Evolutionary conservation across 2,888 invertebrate genomes (phyloP), one percentile per base, ranked within the genome.

Genomic region (Lomographa bimaculata): DNA sequence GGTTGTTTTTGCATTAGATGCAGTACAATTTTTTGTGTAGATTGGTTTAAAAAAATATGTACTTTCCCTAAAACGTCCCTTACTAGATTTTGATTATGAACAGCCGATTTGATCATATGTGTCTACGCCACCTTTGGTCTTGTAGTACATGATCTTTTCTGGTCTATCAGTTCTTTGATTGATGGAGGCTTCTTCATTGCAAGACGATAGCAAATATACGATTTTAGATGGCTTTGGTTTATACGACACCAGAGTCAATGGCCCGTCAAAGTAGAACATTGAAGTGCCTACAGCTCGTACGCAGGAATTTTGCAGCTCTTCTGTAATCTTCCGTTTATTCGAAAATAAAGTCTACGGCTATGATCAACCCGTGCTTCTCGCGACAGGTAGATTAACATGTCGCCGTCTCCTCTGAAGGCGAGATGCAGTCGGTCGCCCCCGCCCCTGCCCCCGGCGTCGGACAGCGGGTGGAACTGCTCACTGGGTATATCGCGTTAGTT

Each of bases 181-280:
- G 2, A 19, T 4, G 1, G 3, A n/a, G 2, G 1, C 1, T 8
- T 29, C 9, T 29, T 24, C 28, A 21, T 11, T 7, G 9, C 33
- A 25, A 8, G 25, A 33, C 1, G 21, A 21, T 9, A 21, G 5
- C 2, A 27, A 2, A 5, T 4, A 21, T 8, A 21, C 10, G 4
- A 21, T 21, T 26, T 50, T 40, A 1, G 29, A 20, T 7, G 46
- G 37, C 25, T 50, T 53, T 18, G 47, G 50, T 36, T 50, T 48
- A 24, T 37, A 53, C 1, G 49, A 50, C 3, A 53, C 30, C 1
- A 53, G 25, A 4, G 51, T 51, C 5, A 46, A 25, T 17, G 30
- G 24, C 1, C 46, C 43, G 8, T 50, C 42, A 19, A 28, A 50
- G 30, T 44, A 46, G 19, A 50, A 46, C 30, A 46, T 44, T 5